phyloP scores from a whole-genome alignment of 2,797 vertebrate genomes.

The Cottoperca gobio region DNA sequence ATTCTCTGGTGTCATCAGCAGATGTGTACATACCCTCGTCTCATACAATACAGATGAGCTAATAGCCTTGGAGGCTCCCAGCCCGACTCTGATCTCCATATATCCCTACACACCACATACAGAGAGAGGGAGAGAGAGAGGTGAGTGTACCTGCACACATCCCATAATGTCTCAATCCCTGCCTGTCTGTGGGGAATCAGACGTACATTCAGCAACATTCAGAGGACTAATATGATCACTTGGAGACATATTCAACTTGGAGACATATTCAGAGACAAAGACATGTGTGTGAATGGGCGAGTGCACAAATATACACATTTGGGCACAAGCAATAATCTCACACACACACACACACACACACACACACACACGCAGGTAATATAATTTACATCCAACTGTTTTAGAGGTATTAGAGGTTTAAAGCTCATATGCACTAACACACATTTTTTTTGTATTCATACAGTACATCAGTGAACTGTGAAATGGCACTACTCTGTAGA shows the following conservation, averaged over 20 bases:
- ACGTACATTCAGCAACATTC: slow-evolving; percentile 73
- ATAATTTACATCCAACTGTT: slow-evolving; percentile 39
- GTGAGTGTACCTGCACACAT: slow-evolving; percentile 61
- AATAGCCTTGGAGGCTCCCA: slow-evolving; percentile 80
- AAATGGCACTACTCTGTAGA: too few species aligned
- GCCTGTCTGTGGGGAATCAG: slow-evolving; percentile 67
- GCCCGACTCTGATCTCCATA: slow-evolving; percentile 78
- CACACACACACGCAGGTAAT: slow-evolving; percentile 3
- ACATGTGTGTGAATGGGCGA: slow-evolving; percentile 1
- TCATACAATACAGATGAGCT: slow-evolving; percentile 82
- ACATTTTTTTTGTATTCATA: slow-evolving; percentile 8
- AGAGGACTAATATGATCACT: slow-evolving; percentile 76
- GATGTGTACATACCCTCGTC: slow-evolving; percentile 79
- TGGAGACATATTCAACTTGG: slow-evolving; percentile 69
- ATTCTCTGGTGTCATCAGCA: slow-evolving; percentile 83
- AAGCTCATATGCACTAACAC: slow-evolving; percentile 13
- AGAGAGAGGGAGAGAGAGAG: background rate
- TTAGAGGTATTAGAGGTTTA: slow-evolving; percentile 21
- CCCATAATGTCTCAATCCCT: slow-evolving; percentile 70
- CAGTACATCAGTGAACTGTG: background rate
- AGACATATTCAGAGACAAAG: slow-evolving; percentile 41
- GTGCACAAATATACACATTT: slow-evolving; percentile 12
- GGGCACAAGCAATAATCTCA: background rate
- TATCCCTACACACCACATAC: slow-evolving; percentile 32
- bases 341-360: slow-evolving; percentile 8